Conservation (phyloP, 2,797 vertebrate genomes). For the Tragopan temminckii region DNA sequence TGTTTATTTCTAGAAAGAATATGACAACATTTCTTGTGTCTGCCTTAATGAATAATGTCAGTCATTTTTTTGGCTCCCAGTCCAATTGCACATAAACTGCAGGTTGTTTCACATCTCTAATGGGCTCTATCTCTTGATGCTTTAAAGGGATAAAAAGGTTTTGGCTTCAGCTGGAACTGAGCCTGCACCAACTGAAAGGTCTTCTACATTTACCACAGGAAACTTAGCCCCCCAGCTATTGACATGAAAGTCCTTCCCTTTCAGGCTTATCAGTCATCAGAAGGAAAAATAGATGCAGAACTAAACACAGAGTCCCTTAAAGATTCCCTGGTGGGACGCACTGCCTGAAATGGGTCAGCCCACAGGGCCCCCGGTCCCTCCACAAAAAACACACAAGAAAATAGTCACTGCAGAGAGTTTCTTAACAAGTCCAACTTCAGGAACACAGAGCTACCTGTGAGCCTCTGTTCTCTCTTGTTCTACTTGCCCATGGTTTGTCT, state of each 20-base stretch:
- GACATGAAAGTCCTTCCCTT: background rate
- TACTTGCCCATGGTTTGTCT: background rate
- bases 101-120: background rate
- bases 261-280: background rate
- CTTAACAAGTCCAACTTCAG: background rate
- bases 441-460: background rate
- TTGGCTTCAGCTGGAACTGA: background rate
- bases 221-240: background rate
- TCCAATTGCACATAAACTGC: background rate
- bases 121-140: background rate
- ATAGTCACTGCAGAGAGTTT: rapidly evolving
- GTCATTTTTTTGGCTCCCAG: background rate
- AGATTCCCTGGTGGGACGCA: background rate
- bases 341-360: background rate
- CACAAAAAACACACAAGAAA: background rate
- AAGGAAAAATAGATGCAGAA: background rate
- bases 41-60: conserved; percentile 28
- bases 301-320: background rate
- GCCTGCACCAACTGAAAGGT: background rate
- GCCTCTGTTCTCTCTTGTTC: background rate
- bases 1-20: background rate
- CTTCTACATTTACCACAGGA: background rate
- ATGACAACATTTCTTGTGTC: background rate
- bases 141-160: background rate
- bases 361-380: background rate